These are phyloP conservation scores for Sinohyriopsis cumingii DNA, from an alignment of 2,888 invertebrate species.

Conservation along the genomic window DNA sequence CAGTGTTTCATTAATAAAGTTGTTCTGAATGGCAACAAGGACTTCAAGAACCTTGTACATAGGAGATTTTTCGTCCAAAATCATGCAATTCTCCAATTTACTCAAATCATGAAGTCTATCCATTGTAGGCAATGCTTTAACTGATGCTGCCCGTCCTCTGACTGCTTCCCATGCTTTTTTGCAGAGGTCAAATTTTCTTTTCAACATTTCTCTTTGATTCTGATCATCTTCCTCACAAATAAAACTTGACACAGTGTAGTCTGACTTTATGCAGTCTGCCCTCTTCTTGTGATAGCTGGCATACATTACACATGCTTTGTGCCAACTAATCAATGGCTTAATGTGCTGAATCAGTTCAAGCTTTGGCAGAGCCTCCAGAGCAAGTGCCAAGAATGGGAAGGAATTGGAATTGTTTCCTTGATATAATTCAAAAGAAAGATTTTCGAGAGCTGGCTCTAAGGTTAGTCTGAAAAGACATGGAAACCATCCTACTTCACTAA, in stretches of 20 bases:
- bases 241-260: constrained; percentile 27
- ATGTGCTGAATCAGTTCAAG: constrained; percentile 27
- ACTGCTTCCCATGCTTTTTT: constrained; percentile 1
- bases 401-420: not conserved
- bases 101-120: not conserved
- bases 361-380: constrained; percentile 7
- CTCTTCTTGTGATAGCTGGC: constrained; percentile 36
- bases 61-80: constrained; percentile 19
- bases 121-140: not conserved
- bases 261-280: constrained; percentile 20
- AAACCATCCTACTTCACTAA: not conserved
- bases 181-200: constrained; percentile 4
- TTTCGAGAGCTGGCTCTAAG: constrained; percentile 4
- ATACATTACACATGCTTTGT: constrained; percentile 24
- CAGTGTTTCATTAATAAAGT: constrained; percentile 28
- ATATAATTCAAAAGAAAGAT: constrained; percentile 17
- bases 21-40: constrained; percentile 34
- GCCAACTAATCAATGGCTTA: constrained; percentile 36
- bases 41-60: constrained; percentile 21
- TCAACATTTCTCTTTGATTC: not conserved
- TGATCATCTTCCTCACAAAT: constrained; percentile 2
- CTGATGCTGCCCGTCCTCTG: no score
- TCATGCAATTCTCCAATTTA: constrained; percentile 17
- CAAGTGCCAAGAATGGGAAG: constrained; percentile 19
- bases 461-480: constrained; percentile 20